Conservation (phyloP, 2,888 invertebrate species). For the Diplazon laetatorius region DNA sequence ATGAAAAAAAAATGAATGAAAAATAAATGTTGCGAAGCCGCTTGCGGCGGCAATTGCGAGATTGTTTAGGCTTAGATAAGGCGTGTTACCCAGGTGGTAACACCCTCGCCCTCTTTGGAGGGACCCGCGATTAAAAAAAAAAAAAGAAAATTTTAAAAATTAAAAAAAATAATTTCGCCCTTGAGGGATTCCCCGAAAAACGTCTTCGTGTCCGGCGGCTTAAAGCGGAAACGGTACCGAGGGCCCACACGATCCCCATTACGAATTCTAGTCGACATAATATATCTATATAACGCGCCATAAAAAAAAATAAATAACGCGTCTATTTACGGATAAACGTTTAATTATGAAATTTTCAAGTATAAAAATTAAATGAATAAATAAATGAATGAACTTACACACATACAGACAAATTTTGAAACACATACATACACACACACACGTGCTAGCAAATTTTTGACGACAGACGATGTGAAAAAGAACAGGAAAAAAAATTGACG, state of each 20-base stretch:
- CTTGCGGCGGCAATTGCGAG: not conserved
- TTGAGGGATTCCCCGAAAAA: constrained; percentile 26
- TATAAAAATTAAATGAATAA: too few relatives aligned
- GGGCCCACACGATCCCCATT: constrained; percentile 78
- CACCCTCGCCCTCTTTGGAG: too few relatives aligned
- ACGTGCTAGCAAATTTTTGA: constrained; percentile 20
- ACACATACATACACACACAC: too few relatives aligned
- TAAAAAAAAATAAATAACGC: too few relatives aligned
- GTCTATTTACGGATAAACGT: constrained; percentile 61
- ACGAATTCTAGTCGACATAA: constrained; percentile 82
- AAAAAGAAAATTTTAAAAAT: too few relatives aligned
- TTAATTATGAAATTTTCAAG: constrained; percentile 27
- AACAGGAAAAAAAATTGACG: constrained; percentile 7
- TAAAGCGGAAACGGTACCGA: constrained; percentile 74
- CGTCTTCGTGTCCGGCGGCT: constrained; percentile 64
- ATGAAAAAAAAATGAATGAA: not conserved
- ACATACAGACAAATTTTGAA: too few relatives aligned
- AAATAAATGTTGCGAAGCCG: not conserved
- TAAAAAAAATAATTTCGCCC: too few relatives aligned
- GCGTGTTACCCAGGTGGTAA: constrained; percentile 23
- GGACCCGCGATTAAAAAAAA: not conserved
- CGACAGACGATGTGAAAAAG: not conserved
- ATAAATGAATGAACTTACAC: too few relatives aligned
- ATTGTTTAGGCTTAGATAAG: constrained; percentile 15
- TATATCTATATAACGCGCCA: constrained; percentile 77